A percentile compares a stretch with the other conserved stretches of the same genome.
Conservation (phyloP, 2,113 vertebrate species). For the Caranx ignobilis region DNA sequence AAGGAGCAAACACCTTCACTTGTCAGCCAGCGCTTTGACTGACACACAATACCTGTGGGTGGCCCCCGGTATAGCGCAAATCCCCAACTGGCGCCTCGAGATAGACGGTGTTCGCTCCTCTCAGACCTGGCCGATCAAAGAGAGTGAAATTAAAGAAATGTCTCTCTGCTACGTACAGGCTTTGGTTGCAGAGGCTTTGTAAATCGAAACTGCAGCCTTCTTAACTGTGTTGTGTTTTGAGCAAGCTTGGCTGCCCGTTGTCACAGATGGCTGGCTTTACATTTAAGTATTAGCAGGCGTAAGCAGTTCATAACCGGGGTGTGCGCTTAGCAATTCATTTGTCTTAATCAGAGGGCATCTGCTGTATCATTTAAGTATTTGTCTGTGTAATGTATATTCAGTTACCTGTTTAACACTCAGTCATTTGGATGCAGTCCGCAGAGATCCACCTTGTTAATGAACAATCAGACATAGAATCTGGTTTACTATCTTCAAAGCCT, state of each 20-base stretch:
- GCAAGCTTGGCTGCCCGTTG: not conserved
- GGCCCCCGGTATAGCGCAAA: conserved; percentile 35
- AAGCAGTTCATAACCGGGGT: not conserved
- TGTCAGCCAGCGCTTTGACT: conserved; percentile 69
- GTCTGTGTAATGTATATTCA: not conserved
- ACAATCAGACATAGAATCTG: not conserved
- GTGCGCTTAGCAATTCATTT: not conserved
- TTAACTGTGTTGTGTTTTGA: not conserved
- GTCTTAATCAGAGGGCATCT: not conserved
- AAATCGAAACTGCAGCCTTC: conserved; percentile 19
- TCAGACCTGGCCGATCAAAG: conserved; percentile 40
- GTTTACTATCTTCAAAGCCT: conserved; percentile 44
- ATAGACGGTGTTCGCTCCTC: conserved; percentile 27
- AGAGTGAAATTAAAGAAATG: conserved; percentile 43
- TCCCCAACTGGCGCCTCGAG: conserved; percentile 8
- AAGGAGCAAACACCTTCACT: conserved; percentile 72
- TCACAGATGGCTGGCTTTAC: not conserved
- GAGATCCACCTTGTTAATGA: conserved; percentile 21
- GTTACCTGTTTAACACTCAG: not conserved
- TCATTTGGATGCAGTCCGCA: not conserved
- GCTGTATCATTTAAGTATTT: not conserved
- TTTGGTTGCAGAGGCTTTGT: conserved; percentile 1
- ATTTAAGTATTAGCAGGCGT: conserved; percentile 19
- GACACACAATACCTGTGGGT: conserved; percentile 59
- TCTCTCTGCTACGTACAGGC: not conserved